Conservation (phyloP, 2,888 invertebrate genomes). For the Ectropis crepuscularia region DNA sequence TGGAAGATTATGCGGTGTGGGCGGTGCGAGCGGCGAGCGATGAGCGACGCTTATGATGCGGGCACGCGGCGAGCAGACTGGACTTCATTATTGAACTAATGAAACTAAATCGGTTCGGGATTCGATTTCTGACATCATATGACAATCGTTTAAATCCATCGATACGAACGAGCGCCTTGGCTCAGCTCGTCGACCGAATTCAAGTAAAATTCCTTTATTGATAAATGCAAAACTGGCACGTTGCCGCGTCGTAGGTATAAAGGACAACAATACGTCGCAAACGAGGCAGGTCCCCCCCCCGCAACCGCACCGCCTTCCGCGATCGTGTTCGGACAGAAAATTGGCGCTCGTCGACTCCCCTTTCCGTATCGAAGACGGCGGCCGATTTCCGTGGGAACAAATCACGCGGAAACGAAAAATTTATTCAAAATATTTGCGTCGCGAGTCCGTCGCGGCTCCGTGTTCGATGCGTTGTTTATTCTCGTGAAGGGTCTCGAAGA, state of each 20-base stretch:
- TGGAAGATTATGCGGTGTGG: constrained; percentile 76
- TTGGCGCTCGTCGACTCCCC: constrained; percentile 33
- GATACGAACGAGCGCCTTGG: constrained; percentile 20
- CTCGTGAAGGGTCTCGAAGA: constrained; percentile 40
- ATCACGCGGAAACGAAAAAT: constrained; percentile 64
- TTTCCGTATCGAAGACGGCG: constrained; percentile 66
- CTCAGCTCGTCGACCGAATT: background rate
- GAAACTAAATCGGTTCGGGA: no score
- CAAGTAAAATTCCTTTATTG: no score
- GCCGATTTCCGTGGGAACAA: constrained; percentile 56
- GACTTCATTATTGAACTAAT: no score
- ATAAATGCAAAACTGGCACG: no score
- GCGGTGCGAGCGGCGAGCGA: constrained; percentile 55
- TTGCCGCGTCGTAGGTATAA: background rate
- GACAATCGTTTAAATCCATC: no score
- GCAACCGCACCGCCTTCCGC: constrained; percentile 27
- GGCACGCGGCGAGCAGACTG: no score
- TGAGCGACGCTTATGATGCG: constrained; percentile 2
- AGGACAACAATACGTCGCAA: constrained; percentile 27
- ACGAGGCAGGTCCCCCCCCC: constrained; percentile 17
- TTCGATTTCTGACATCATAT: no score
- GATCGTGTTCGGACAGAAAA: constrained; percentile 5
- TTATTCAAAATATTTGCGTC: constrained; percentile 68
- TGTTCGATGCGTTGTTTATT: constrained; percentile 43
- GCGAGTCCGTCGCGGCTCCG: constrained; percentile 49